These are phyloP conservation scores for Mus pahari DNA, from an alignment of 2,113 vertebrate species.

Conservation along the genomic window DNA sequence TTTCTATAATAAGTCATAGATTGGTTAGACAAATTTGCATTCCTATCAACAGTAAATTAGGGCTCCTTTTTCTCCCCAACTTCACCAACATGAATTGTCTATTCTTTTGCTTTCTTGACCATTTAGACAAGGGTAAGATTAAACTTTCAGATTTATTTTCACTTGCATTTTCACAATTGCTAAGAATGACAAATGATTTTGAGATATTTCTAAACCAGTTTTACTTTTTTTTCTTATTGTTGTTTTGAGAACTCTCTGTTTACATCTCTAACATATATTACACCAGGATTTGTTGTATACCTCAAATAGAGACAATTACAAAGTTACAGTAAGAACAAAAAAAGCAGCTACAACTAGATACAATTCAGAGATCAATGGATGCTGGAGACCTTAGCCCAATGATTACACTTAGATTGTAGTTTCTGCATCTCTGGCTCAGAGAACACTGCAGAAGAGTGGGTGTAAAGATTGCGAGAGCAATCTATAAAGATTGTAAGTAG, in stretches of 20 bases:
- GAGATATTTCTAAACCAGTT: not conserved
- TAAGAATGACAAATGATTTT: not conserved
- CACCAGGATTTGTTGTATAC: not conserved
- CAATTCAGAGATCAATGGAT: not conserved
- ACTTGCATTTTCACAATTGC: not conserved
- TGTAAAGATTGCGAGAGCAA: not conserved
- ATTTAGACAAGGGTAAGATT: not conserved
- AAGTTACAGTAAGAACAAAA: not conserved
- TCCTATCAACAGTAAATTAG: not conserved
- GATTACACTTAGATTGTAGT: not conserved
- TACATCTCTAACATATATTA: not conserved
- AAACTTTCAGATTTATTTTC: not conserved
- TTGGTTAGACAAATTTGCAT: not conserved
- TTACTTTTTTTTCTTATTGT: not conserved
- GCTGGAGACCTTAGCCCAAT: not conserved
- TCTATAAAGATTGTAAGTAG: not conserved
- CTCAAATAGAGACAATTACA: not conserved
- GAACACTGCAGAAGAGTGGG: not conserved
- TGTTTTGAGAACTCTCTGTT: not conserved
- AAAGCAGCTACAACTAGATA: not conserved
- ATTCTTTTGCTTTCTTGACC: not conserved
- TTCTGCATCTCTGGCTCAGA: not conserved
- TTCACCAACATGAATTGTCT: not conserved
- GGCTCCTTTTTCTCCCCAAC: not conserved
- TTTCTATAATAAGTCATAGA: not conserved